Evolutionary conservation across 1,140 invertebrate genomes (phyloP).

Genomic region (Reticulitermes speratus): DNA sequence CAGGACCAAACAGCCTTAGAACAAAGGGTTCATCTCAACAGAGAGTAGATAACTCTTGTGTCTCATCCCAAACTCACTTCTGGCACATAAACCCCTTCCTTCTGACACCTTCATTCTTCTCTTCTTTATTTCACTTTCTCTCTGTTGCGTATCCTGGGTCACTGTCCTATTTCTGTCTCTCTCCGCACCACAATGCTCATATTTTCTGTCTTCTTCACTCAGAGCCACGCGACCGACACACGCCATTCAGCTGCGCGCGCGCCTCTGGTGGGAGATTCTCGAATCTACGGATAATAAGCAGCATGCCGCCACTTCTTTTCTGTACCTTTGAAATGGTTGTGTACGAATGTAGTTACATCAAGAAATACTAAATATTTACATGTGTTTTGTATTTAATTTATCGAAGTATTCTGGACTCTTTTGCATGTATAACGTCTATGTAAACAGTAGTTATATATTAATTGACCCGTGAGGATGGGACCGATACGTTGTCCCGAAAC

Average conservation of each 20-base stretch:
- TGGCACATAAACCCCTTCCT: not conserved
- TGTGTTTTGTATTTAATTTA: too few relatives aligned
- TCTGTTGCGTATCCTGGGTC: not conserved
- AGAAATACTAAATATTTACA: too few relatives aligned
- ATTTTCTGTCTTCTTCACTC: conserved; percentile 12
- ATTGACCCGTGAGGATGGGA: too few relatives aligned
- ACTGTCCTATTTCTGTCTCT: conserved; percentile 20
- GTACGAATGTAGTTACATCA: not conserved
- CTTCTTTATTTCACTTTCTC: not conserved
- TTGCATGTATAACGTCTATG: too few relatives aligned
- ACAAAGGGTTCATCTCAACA: not conserved
- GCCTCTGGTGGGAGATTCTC: conserved; percentile 7
- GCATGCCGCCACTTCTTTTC: conserved; percentile 9
- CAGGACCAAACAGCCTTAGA: not conserved
- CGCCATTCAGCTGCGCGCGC: conserved; percentile 22
- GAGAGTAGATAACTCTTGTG: not conserved
- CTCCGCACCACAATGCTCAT: not conserved
- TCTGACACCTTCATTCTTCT: not conserved
- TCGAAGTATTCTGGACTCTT: too few relatives aligned
- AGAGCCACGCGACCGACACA: conserved; percentile 28
- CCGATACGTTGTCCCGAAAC: too few relatives aligned
- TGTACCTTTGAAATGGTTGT: not conserved
- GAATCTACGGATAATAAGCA: conserved; percentile 17
- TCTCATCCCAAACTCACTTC: not conserved
- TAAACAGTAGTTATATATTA: too few relatives aligned